These are phyloP conservation scores for Drosophila kurseongensis DNA, from an alignment of 1,140 invertebrate genomes.

Conservation along the genomic window DNA sequence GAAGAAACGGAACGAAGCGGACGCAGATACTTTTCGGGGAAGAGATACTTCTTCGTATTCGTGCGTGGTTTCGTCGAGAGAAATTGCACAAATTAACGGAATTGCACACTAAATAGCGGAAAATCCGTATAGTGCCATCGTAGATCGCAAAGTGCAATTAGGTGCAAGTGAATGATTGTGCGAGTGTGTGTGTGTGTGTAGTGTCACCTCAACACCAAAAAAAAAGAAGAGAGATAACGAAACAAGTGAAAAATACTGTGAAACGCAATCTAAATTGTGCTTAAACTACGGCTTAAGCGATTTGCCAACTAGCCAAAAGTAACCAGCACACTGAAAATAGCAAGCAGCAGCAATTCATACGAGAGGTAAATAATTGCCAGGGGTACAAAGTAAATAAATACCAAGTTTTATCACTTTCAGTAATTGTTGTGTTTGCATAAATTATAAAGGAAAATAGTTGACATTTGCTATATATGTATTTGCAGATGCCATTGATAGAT, in stretches of 20 bases:
- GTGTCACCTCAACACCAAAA: conserved; percentile 24
- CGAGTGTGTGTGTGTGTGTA: conserved; percentile 10
- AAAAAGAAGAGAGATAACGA: conserved; percentile 5
- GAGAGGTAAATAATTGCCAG: conserved; percentile 62
- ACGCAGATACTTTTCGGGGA: conserved; percentile 36
- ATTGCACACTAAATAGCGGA: conserved; percentile 34
- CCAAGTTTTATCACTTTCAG: not conserved
- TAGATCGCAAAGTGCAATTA: conserved; percentile 40
- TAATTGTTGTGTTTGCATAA: conserved; percentile 31
- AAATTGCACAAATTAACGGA: conserved; percentile 62
- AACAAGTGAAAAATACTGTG: conserved; percentile 26
- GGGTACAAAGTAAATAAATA: conserved; percentile 5
- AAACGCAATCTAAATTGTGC: conserved; percentile 67
- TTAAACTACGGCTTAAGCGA: conserved; percentile 72
- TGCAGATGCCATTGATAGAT: conserved; percentile 45
- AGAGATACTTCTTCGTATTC: conserved; percentile 32
- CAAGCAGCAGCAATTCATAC: conserved; percentile 41
- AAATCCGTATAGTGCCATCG: conserved; percentile 38
- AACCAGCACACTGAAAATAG: conserved; percentile 35
- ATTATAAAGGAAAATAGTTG: conserved; percentile 14
- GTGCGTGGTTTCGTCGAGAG: conserved; percentile 48
- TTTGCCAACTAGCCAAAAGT: conserved; percentile 66
- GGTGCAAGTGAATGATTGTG: conserved; percentile 5
- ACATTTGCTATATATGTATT: conserved; percentile 16
- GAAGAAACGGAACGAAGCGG: conserved; percentile 11